Conservation (phyloP, 2,113 vertebrate genomes). For the Pionites leucogaster region DNA sequence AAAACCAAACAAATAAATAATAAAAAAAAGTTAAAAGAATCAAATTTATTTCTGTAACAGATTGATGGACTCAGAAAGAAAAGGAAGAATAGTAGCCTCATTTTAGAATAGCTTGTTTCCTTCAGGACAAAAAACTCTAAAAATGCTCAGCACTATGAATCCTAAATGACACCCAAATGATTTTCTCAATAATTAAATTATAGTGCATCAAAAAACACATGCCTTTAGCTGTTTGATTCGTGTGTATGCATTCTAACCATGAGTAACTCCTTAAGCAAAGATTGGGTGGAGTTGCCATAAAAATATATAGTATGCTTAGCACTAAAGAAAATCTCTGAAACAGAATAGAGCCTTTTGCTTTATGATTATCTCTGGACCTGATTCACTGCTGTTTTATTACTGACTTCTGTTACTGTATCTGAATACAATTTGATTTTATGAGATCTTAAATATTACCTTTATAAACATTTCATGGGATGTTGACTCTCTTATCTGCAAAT, state of each 20-base stretch:
- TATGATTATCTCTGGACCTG: neutral
- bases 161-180: neutral
- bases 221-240: neutral
- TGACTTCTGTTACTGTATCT: conserved; percentile 44
- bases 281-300: neutral
- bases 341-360: neutral
- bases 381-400: conserved; percentile 47
- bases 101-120: neutral
- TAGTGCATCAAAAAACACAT: neutral
- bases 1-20: neutral
- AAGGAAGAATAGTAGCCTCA: neutral
- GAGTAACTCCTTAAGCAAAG: neutral
- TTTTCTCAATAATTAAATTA: conserved; percentile 43
- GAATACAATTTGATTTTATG: conserved; percentile 62
- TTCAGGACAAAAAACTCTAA: neutral
- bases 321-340: neutral
- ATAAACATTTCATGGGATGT: conserved; percentile 67
- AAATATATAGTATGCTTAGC: neutral
- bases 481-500: conserved; percentile 59
- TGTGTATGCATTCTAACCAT: neutral
- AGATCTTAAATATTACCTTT: conserved; percentile 67
- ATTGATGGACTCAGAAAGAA: neutral
- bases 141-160: neutral
- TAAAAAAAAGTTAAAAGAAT: neutral
- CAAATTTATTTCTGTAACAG: neutral